phyloP scores from a whole-genome alignment of 2,797 vertebrate species.

The Myripristis murdjan region DNA sequence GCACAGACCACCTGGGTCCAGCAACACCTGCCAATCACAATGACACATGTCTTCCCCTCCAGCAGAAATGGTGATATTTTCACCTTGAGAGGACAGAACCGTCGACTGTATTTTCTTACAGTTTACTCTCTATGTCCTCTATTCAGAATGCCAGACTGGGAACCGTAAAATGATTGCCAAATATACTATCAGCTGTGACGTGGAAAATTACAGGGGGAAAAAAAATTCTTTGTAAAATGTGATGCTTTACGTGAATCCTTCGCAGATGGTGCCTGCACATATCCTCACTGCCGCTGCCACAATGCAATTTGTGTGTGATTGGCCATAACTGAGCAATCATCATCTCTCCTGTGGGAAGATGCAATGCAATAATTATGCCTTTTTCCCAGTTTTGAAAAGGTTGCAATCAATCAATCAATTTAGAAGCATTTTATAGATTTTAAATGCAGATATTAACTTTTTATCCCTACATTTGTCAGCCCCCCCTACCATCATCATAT shows the following conservation, averaged over 20 bases:
- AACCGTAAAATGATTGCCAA: conserved; percentile 43
- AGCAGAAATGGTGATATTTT: conserved; percentile 38
- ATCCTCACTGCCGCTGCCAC: conserved; percentile 41
- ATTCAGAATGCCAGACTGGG: conserved; percentile 45
- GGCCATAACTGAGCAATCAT: conserved; percentile 73
- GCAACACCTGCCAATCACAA: conserved; percentile 37
- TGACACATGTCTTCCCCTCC: neutral
- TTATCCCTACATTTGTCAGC: neutral
- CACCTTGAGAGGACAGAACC: conserved; percentile 43
- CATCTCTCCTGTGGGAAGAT: conserved; percentile 29
- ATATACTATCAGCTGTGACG: conserved; percentile 63
- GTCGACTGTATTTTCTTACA: conserved; percentile 34
- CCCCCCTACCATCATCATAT: neutral
- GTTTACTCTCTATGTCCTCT: conserved; percentile 46
- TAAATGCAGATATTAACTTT: conserved; percentile 59
- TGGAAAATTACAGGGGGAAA: conserved; percentile 55
- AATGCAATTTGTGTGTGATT: conserved; percentile 73
- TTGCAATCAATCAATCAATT: conserved; percentile 78
- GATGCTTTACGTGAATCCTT: conserved; percentile 39
- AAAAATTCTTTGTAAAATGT: conserved; percentile 7
- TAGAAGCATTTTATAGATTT: conserved; percentile 61
- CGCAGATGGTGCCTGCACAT: conserved; percentile 66
- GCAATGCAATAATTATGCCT: conserved; percentile 60
- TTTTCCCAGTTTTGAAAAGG: conserved; percentile 64
- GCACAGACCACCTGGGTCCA: conserved; percentile 60